phyloP scores from a whole-genome alignment of 2,113 vertebrate genomes.

The Pygoscelis antarcticus region DNA sequence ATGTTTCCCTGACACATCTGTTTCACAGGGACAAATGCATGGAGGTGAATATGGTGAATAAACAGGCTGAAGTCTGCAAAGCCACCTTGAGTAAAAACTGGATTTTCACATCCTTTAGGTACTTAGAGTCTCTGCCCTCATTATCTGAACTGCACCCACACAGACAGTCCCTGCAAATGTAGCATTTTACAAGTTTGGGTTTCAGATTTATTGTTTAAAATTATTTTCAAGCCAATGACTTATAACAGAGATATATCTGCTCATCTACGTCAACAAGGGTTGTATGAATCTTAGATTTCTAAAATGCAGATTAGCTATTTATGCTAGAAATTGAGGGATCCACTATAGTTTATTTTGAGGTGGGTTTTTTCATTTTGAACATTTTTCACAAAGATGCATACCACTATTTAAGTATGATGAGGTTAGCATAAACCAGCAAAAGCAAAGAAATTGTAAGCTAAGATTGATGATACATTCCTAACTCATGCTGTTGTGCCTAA shows the following conservation, averaged over 20 bases:
- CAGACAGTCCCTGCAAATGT: background rate
- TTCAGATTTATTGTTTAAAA: constrained; percentile 33
- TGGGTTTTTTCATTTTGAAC: background rate
- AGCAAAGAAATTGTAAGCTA: background rate
- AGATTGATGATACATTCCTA: constrained; percentile 25
- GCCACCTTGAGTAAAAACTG: background rate
- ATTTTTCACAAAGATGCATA: background rate
- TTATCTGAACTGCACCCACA: background rate
- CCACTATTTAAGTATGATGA: background rate
- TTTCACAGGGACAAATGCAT: background rate
- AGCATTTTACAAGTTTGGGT: background rate
- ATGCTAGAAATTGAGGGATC: background rate
- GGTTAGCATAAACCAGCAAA: constrained; percentile 11
- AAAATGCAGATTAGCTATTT: background rate
- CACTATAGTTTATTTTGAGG: background rate
- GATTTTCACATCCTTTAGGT: background rate
- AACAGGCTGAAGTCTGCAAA: background rate
- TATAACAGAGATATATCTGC: background rate
- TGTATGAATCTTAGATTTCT: background rate
- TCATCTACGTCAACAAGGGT: background rate
- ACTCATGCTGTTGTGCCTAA: background rate
- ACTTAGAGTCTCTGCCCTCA: background rate
- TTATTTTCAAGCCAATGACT: background rate
- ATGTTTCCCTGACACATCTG: background rate
- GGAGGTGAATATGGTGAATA: background rate